Percentiles rank a stretch among this genome's conserved stretches.
These are phyloP conservation scores for Drosophila pectinifera DNA, from an alignment of 1,140 invertebrate species.

Conservation along the genomic window DNA sequence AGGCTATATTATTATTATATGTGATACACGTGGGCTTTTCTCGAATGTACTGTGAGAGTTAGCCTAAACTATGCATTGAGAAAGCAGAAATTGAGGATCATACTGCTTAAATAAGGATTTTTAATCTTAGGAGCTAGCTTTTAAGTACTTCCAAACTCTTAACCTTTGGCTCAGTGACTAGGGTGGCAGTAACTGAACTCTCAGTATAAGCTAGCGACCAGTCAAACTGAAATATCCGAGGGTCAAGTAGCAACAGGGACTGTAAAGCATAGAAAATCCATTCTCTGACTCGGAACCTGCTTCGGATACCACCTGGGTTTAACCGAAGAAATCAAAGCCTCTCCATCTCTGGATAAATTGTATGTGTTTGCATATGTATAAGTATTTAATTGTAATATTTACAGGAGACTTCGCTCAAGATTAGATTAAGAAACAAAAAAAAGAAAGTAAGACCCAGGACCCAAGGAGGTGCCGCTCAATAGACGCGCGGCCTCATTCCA, in stretches of 20 bases:
- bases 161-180: neutral
- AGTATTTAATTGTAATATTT: constrained; percentile 35
- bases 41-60: neutral
- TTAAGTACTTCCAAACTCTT: neutral
- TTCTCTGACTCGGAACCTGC: no score
- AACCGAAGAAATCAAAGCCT: neutral
- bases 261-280: no score
- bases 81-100: neutral
- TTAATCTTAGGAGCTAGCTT: neutral
- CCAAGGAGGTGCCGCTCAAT: constrained; percentile 17
- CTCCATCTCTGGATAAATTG: neutral
- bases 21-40: no score
- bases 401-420: constrained; percentile 18
- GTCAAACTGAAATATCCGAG: no score
- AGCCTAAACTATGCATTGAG: neutral
- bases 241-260: no score
- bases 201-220: no score
- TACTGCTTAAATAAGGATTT: neutral
- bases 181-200: neutral
- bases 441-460: neutral
- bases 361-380: neutral
- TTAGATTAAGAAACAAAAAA: constrained; percentile 7
- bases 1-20: no score
- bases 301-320: neutral
- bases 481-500: constrained; percentile 66